These are phyloP conservation scores for Clarias pachynema DNA, from an alignment of 2,797 vertebrate genomes.

Conservation along the genomic window DNA sequence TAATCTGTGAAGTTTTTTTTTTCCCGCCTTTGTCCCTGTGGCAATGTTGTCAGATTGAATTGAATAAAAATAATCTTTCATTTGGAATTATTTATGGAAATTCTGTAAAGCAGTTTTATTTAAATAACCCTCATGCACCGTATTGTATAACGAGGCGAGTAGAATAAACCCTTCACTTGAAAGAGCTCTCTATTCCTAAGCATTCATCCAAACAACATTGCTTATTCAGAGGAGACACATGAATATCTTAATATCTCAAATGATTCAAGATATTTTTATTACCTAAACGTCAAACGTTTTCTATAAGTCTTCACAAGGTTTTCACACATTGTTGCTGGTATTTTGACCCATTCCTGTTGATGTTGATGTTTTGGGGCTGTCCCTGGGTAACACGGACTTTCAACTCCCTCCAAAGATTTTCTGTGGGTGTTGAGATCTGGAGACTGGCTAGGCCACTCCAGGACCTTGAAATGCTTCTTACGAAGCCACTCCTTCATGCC, in stretches of 20 bases:
- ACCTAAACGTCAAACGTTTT: too few species aligned
- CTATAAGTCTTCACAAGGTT: too few species aligned
- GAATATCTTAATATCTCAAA: not conserved
- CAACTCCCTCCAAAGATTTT: too few species aligned
- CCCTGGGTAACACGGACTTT: too few species aligned
- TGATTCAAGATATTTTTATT: not conserved
- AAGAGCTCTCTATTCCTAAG: not conserved
- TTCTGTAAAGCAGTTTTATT: not conserved
- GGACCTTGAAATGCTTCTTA: too few species aligned
- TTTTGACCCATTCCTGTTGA: too few species aligned
- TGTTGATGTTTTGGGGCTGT: too few species aligned
- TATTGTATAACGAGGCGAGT: conserved; percentile 5
- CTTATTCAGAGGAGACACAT: not conserved
- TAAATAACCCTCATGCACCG: not conserved
- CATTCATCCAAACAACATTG: not conserved
- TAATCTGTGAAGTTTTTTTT: not conserved
- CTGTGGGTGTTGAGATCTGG: too few species aligned
- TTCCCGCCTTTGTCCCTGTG: not conserved
- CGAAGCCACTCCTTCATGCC: too few species aligned
- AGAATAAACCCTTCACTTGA: not conserved
- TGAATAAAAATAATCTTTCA: not conserved
- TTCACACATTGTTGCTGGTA: too few species aligned
- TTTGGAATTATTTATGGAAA: conserved; percentile 7
- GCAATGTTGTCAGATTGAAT: not conserved
- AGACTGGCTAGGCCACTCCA: too few species aligned